These are phyloP conservation scores for Nematopogon swammerdamellus DNA, from an alignment of 2,888 invertebrate species.

Conservation along the genomic window DNA sequence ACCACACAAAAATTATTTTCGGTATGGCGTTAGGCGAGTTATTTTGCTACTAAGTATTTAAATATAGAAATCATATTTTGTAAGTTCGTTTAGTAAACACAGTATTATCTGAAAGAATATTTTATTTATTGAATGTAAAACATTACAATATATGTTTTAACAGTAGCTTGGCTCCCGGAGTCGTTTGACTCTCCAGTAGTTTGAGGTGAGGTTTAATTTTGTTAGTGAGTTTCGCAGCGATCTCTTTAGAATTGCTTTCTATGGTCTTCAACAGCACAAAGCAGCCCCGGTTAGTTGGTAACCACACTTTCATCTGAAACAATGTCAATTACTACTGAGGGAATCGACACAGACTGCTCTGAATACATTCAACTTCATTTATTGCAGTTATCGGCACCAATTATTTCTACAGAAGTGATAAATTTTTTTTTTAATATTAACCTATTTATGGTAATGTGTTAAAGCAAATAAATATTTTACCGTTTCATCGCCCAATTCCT, in stretches of 20 bases:
- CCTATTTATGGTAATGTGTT: background rate
- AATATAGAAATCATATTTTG: too few relatives aligned
- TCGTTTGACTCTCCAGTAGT: conserved; percentile 49
- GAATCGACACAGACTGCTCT: conserved; percentile 1
- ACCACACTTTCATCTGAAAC: conserved; percentile 62
- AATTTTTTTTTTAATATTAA: too few relatives aligned
- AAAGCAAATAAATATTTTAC: conserved; percentile 28
- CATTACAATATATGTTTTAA: conserved; percentile 34
- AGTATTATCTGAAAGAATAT: too few relatives aligned
- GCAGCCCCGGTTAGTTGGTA: conserved; percentile 71
- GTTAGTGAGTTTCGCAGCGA: conserved; percentile 39
- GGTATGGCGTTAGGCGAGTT: too few relatives aligned
- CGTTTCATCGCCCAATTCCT: conserved; percentile 48
- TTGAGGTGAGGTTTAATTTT: conserved; percentile 41
- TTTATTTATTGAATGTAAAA: too few relatives aligned
- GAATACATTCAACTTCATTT: too few relatives aligned
- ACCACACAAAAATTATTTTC: too few relatives aligned
- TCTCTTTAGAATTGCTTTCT: conserved; percentile 54
- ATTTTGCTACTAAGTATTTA: too few relatives aligned
- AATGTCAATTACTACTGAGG: too few relatives aligned
- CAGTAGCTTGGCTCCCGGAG: conserved; percentile 63
- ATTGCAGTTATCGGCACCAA: conserved; percentile 4
- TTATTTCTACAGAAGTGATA: too few relatives aligned
- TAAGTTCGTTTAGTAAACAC: too few relatives aligned
- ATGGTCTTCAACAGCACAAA: conserved; percentile 67